phyloP scores from a whole-genome alignment of 2,888 invertebrate species.

The Tenthredo livida region DNA sequence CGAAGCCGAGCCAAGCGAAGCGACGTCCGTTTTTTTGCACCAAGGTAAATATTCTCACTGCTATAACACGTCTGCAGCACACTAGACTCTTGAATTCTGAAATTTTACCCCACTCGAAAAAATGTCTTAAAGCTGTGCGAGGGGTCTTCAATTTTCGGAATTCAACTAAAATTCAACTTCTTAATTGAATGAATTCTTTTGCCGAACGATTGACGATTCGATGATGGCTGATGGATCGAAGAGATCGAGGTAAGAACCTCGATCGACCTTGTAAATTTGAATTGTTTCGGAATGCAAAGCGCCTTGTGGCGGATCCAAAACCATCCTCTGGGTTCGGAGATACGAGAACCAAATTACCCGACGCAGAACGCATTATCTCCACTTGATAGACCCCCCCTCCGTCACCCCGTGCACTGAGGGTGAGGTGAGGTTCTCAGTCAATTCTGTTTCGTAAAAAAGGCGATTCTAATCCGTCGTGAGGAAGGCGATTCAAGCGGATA shows the following conservation, averaged over 20 bases:
- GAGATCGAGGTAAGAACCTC: slow-evolving; percentile 38
- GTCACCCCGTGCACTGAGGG: slow-evolving; percentile 47
- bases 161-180: not conserved
- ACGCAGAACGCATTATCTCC: slow-evolving; percentile 76
- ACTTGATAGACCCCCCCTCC: slow-evolving; percentile 72
- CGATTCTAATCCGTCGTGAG: not conserved
- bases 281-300: slow-evolving; percentile 60
- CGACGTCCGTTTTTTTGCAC: slow-evolving; percentile 19
- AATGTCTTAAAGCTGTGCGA: not conserved
- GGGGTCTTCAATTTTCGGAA: not conserved
- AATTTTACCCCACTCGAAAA: not conserved
- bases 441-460: not conserved
- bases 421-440: slow-evolving; percentile 65
- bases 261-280: slow-evolving; percentile 20
- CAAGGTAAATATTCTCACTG: not conserved
- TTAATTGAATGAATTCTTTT: not conserved
- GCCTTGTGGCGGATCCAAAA: slow-evolving; percentile 43
- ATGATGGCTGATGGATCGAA: not conserved
- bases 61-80: not conserved
- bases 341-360: slow-evolving; percentile 74
- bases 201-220: not conserved
- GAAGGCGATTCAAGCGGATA: slow-evolving; percentile 5
- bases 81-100: not conserved
- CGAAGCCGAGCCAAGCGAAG: not conserved
- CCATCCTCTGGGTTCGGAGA: slow-evolving; percentile 56